Percentiles rank a stretch among this genome's conserved stretches.
phyloP scores from a whole-genome alignment of 2,888 invertebrate species.

The Aplocera efformata region DNA sequence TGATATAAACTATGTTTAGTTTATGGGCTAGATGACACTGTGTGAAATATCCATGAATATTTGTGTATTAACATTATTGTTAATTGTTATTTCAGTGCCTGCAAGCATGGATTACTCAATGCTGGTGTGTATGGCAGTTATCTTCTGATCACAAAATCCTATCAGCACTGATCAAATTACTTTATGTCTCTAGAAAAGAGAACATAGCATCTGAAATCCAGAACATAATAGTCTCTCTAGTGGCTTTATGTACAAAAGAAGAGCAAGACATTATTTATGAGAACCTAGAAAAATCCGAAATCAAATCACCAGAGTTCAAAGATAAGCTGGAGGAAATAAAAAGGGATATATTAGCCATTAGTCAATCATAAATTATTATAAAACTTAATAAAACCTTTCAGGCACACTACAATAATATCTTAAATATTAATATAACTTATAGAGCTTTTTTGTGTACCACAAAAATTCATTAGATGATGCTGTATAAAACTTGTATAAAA shows the following conservation, averaged over 20 bases:
- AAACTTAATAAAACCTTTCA: neutral
- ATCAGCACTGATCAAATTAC: constrained; percentile 53
- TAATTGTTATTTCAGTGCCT: constrained; percentile 53
- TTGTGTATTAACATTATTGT: no score
- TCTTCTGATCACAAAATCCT: constrained; percentile 49
- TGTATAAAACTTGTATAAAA: no score
- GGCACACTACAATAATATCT: no score
- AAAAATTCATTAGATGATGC: no score
- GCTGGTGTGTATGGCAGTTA: constrained; percentile 63
- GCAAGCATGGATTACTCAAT: constrained; percentile 57
- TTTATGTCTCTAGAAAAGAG: constrained; percentile 50
- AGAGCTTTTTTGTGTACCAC: no score
- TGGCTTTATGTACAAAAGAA: constrained; percentile 42
- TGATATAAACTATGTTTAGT: no score
- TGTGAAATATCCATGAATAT: no score
- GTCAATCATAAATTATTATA: constrained; percentile 18
- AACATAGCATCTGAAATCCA: constrained; percentile 38
- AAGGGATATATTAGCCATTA: constrained; percentile 28
- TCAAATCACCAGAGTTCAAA: constrained; percentile 38
- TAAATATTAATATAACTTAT: no score
- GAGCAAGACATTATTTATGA: constrained; percentile 44
- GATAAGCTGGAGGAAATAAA: constrained; percentile 46
- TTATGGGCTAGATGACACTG: no score
- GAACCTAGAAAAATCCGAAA: constrained; percentile 37
- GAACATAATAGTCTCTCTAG: constrained; percentile 48